These are phyloP conservation scores for Keiferia lycopersicella DNA, from an alignment of 2,888 invertebrate species.

Conservation along the genomic window DNA sequence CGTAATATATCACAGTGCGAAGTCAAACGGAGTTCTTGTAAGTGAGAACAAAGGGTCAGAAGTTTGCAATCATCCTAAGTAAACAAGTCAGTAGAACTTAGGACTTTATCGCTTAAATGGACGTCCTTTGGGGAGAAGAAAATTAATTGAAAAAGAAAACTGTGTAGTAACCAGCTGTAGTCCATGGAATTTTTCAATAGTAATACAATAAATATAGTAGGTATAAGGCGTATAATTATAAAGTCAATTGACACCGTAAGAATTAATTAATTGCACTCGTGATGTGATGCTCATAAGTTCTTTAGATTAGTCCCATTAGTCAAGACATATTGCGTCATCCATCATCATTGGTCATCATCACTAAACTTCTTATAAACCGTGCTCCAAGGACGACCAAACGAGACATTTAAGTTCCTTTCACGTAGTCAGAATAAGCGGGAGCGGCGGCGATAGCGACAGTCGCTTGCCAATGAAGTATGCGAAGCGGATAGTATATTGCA, in stretches of 20 bases:
- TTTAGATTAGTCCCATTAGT: conserved; percentile 1
- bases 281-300: neutral
- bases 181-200: neutral
- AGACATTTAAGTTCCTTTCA: neutral
- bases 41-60: conserved; percentile 6
- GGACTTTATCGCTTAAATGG: conserved; percentile 4
- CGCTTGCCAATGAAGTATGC: too few relatives aligned
- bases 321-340: neutral
- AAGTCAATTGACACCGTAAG: conserved; percentile 1
- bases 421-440: too few relatives aligned
- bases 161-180: neutral
- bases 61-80: conserved; percentile 13
- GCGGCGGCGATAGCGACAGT: too few relatives aligned
- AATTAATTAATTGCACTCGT: neutral
- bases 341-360: too few relatives aligned
- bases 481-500: too few relatives aligned
- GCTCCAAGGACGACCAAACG: neutral
- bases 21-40: neutral
- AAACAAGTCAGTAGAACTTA: conserved; percentile 6
- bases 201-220: too few relatives aligned
- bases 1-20: too few relatives aligned
- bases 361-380: neutral
- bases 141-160: neutral
- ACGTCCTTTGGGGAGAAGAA: neutral
- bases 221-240: neutral